Percentiles rank a stretch among this genome's conserved stretches.
These are phyloP conservation scores for Clarias pachynema DNA, from an alignment of 2,797 vertebrate species.

Conservation along the genomic window DNA sequence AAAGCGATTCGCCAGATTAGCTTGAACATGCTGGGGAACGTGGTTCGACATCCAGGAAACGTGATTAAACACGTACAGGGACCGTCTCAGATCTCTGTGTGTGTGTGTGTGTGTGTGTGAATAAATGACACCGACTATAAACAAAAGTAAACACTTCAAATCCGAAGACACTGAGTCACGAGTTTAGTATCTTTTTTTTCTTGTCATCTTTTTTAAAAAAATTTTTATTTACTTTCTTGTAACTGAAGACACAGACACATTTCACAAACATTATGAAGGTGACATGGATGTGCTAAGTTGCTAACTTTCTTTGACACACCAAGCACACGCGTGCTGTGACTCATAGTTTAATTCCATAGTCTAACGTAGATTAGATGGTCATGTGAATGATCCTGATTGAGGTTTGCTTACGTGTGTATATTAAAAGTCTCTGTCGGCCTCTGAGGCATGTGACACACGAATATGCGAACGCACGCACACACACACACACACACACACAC, in stretches of 20 bases:
- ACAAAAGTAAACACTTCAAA: conserved; percentile 46
- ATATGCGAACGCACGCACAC: not conserved
- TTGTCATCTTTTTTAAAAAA: not conserved
- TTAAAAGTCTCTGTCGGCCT: conserved; percentile 6
- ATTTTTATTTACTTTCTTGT: conserved; percentile 5
- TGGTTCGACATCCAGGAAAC: conserved; percentile 33
- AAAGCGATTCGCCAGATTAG: conserved; percentile 58
- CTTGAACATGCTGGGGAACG: conserved; percentile 29
- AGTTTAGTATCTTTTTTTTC: not conserved
- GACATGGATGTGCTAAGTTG: not conserved
- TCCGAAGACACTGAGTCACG: conserved; percentile 48
- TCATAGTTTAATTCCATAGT: conserved; percentile 32
- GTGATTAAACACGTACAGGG: conserved; percentile 31
- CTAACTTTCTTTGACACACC: not conserved
- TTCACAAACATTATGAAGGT: not conserved
- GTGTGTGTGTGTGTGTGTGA: not conserved
- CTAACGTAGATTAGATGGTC: conserved; percentile 54
- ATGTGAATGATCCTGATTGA: conserved; percentile 54
- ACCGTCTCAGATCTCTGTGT: conserved; percentile 8
- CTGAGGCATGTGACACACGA: not conserved
- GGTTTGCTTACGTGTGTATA: conserved; percentile 51
- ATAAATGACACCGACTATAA: conserved; percentile 24
- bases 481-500: not conserved
- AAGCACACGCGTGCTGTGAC: conserved; percentile 6
- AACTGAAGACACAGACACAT: not conserved